A percentile compares a stretch with the other conserved stretches of the same genome.
These are phyloP conservation scores for Ochlodes sylvanus DNA, from an alignment of 2,888 invertebrate species.

Conservation along the genomic window DNA sequence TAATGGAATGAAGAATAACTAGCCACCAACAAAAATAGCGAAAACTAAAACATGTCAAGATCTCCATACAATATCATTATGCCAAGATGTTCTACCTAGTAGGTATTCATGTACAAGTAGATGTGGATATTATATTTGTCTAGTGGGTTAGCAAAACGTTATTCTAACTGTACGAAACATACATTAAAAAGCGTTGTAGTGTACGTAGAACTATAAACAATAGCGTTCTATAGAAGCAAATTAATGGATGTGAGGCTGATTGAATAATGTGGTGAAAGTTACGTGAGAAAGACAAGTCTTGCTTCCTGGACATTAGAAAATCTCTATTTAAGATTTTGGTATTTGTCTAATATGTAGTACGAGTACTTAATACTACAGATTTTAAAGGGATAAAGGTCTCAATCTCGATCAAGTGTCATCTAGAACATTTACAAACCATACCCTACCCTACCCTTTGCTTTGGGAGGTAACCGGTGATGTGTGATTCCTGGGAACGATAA, in stretches of 20 bases:
- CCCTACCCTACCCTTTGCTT: no score
- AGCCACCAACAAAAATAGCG: neutral
- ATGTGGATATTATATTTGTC: neutral
- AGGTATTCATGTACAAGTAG: neutral
- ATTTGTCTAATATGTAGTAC: no score
- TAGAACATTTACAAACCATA: no score
- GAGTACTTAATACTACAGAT: no score
- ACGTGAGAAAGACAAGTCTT: slow-evolving; percentile 15
- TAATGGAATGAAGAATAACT: neutral
- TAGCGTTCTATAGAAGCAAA: slow-evolving; percentile 3
- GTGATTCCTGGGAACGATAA: no score
- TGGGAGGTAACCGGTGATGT: no score
- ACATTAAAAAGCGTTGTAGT: neutral
- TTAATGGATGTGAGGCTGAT: slow-evolving; percentile 11
- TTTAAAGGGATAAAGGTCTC: no score
- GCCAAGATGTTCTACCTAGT: neutral
- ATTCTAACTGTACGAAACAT: neutral
- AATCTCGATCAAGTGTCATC: no score
- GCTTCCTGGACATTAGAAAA: slow-evolving; percentile 22
- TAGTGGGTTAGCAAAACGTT: slow-evolving; percentile 1
- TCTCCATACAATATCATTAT: neutral
- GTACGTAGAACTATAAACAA: slow-evolving; percentile 4
- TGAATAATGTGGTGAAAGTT: slow-evolving; percentile 28
- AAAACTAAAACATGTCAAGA: neutral
- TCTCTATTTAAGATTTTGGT: neutral